A percentile compares a stretch with the other conserved stretches of the same genome.
Evolutionary conservation across 2,797 vertebrate genomes (phyloP).

Genomic region (Gallinago stenura): DNA sequence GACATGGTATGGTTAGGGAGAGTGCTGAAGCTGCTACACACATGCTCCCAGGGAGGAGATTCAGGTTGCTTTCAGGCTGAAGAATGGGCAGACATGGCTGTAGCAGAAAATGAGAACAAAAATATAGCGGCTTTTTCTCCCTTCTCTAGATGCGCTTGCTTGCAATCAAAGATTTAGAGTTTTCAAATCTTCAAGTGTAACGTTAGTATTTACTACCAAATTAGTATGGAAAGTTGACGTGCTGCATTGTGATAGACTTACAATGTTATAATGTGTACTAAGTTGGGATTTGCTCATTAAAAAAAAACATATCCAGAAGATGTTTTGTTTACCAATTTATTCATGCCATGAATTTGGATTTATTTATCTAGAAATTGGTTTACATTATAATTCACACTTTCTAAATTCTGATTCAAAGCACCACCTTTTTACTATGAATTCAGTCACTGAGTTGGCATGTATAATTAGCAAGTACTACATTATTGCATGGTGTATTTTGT

Average conservation of each 20-base stretch:
- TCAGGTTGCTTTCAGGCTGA: background rate
- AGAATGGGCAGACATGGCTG: background rate
- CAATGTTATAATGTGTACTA: background rate
- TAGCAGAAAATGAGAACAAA: background rate
- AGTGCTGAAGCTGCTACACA: background rate
- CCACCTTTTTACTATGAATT: background rate
- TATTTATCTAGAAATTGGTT: background rate
- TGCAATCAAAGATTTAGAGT: background rate
- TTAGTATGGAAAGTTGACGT: too few relatives aligned
- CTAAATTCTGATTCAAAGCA: background rate
- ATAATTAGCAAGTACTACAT: background rate
- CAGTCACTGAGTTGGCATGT: background rate
- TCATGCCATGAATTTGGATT: background rate
- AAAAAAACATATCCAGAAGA: background rate
- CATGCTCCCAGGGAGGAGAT: background rate
- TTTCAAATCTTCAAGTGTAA: background rate
- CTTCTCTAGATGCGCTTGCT: background rate
- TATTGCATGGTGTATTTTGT: background rate
- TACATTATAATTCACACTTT: background rate
- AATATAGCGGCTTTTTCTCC: background rate
- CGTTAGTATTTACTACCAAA: background rate
- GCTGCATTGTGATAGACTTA: background rate
- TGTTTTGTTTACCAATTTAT: background rate
- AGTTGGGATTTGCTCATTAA: background rate
- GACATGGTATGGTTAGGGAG: background rate